A percentile compares a stretch with the other conserved stretches of the same genome.
Conservation (phyloP, 2,113 vertebrate genomes). For the Sialia sialis region DNA sequence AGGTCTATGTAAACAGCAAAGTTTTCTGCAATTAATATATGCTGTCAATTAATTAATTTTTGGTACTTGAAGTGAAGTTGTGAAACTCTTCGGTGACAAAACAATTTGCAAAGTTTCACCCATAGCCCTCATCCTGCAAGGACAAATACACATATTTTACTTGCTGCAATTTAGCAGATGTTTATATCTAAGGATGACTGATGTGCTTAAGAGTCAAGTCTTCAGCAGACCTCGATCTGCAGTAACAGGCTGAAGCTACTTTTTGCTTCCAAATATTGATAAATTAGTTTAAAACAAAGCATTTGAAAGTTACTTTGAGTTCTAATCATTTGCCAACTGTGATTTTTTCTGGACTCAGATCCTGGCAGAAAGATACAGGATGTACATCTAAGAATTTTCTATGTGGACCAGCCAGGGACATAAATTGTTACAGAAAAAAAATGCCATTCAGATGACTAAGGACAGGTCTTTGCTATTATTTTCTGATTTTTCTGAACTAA, state of each 20-base stretch:
- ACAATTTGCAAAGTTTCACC: not conserved
- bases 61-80: not conserved
- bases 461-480: not conserved
- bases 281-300: not conserved
- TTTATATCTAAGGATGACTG: not conserved
- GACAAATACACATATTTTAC: not conserved
- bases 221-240: not conserved
- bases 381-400: not conserved
- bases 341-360: not conserved
- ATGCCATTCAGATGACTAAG: not conserved
- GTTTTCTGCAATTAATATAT: not conserved
- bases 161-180: not conserved
- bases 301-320: not conserved
- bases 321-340: not conserved
- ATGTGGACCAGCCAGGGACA: not conserved
- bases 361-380: not conserved
- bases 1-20: not conserved
- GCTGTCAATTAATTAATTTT: constrained; percentile 18
- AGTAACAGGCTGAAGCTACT: not conserved
- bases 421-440: not conserved
- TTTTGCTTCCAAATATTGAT: not conserved
- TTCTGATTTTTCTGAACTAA: not conserved
- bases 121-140: not conserved
- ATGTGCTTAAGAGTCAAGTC: not conserved
- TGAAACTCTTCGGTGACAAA: not conserved